Conservation (phyloP, 2,888 invertebrate species). For the Agrochola lychnidis region DNA sequence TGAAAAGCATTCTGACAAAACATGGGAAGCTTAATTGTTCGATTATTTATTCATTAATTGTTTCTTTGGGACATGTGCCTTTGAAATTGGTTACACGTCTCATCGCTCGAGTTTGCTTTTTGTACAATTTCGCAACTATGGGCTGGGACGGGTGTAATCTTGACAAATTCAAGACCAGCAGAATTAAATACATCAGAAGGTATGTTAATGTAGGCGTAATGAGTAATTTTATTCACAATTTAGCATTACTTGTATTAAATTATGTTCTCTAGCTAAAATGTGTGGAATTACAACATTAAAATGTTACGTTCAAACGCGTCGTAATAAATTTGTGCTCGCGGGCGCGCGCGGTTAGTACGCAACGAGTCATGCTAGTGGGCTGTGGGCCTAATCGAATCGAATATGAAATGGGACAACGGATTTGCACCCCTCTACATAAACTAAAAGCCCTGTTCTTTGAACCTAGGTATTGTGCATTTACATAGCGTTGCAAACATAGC, state of each 20-base stretch:
- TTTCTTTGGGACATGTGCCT: constrained; percentile 5
- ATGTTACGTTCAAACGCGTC: constrained; percentile 24
- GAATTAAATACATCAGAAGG: background rate
- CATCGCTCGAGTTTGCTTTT: background rate
- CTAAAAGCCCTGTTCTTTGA: constrained; percentile 42
- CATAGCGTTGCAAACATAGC: constrained; percentile 34
- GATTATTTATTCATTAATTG: constrained; percentile 34
- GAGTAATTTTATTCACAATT: background rate
- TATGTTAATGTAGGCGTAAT: background rate
- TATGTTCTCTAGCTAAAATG: constrained; percentile 7
- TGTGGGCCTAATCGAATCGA: constrained; percentile 44
- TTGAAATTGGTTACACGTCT: constrained; percentile 5
- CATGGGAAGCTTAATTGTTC: constrained; percentile 35
- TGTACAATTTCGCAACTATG: background rate
- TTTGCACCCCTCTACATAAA: constrained; percentile 25
- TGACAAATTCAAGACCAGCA: background rate
- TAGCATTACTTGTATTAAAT: background rate
- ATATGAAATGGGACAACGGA: constrained; percentile 39
- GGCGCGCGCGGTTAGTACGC: constrained; percentile 10
- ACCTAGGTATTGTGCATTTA: constrained; percentile 14
- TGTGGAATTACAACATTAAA: background rate
- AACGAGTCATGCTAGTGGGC: constrained; percentile 26
- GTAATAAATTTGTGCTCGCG: constrained; percentile 4
- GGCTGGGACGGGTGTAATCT: background rate
- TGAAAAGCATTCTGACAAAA: constrained; percentile 41